These are phyloP conservation scores for Octomys mimax DNA, from an alignment of 2,797 vertebrate genomes.

Conservation along the genomic window DNA sequence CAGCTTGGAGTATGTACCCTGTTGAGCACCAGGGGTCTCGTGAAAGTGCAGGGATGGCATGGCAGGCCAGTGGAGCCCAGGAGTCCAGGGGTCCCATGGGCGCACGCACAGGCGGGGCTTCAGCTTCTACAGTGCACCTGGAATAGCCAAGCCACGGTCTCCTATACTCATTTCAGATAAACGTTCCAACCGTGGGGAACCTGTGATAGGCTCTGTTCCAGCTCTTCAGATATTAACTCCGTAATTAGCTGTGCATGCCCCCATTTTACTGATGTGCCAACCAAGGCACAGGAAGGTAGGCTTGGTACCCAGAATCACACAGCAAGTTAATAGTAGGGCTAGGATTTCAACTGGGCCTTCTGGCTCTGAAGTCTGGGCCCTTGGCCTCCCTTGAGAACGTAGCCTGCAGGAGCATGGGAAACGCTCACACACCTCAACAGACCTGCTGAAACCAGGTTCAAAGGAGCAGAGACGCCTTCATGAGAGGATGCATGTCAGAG, in stretches of 20 bases:
- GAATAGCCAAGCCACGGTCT: neutral
- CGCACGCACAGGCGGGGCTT: neutral
- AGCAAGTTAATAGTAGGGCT: neutral
- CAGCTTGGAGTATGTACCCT: accelerated
- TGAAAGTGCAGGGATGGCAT: neutral
- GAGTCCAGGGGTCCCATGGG: neutral
- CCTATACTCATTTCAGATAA: neutral
- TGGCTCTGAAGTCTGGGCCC: neutral
- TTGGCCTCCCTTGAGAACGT: neutral
- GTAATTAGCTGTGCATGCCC: neutral
- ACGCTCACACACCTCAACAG: neutral
- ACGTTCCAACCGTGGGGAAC: neutral
- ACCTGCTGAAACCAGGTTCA: neutral
- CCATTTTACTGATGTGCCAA: constrained; percentile 12
- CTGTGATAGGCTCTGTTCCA: neutral
- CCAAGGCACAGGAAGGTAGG: neutral
- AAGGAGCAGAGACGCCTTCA: neutral
- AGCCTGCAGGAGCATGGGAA: neutral
- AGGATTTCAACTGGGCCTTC: neutral
- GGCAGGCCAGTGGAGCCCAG: neutral
- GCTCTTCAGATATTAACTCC: neutral
- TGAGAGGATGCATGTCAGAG: neutral
- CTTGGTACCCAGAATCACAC: constrained; percentile 8
- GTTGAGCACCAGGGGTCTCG: neutral
- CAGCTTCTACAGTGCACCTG: neutral